A percentile compares a stretch with the other conserved stretches of the same genome.
These are phyloP conservation scores for Tapirus indicus DNA, from an alignment of 2,797 vertebrate genomes.

Conservation along the genomic window DNA sequence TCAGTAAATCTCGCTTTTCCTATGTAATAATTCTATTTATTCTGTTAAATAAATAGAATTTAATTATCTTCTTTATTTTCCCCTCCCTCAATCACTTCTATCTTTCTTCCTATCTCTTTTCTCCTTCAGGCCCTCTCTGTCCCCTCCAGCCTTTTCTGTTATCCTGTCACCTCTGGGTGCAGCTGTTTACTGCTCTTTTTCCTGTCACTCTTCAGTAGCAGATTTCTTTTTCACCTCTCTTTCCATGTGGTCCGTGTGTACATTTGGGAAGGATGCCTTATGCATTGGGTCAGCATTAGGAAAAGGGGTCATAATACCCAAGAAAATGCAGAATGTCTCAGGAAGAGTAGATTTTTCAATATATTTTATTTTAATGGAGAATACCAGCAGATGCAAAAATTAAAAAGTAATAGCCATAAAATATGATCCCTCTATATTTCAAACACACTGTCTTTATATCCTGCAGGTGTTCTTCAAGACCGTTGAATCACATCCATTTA, in stretches of 20 bases:
- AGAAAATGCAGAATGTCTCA: slow-evolving; percentile 62
- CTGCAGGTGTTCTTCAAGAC: slow-evolving; percentile 59
- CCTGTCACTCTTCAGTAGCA: slow-evolving; percentile 47
- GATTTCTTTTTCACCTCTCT: slow-evolving; percentile 57
- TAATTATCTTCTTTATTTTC: not conserved
- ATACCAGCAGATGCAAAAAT: slow-evolving; percentile 61
- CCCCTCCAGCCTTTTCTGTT: slow-evolving; percentile 34
- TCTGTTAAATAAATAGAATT: not conserved
- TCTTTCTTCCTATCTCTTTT: not conserved
- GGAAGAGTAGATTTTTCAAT: slow-evolving; percentile 39
- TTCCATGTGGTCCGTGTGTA: not conserved
- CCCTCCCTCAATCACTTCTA: slow-evolving; percentile 48
- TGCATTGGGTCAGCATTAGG: not conserved
- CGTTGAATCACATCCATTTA: slow-evolving; percentile 48
- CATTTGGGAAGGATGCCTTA: not conserved
- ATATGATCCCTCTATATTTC: slow-evolving; percentile 51
- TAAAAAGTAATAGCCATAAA: slow-evolving; percentile 67
- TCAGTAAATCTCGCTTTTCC: not conserved
- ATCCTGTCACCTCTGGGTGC: slow-evolving; percentile 58
- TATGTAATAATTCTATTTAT: not conserved
- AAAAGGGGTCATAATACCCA: not conserved
- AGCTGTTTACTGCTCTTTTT: slow-evolving; percentile 44
- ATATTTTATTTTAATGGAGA: slow-evolving; percentile 35
- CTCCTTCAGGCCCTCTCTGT: slow-evolving; percentile 26
- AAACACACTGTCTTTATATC: slow-evolving; percentile 44